Conservation (phyloP, 1,140 invertebrate genomes). For the Drosophila suzukii region DNA sequence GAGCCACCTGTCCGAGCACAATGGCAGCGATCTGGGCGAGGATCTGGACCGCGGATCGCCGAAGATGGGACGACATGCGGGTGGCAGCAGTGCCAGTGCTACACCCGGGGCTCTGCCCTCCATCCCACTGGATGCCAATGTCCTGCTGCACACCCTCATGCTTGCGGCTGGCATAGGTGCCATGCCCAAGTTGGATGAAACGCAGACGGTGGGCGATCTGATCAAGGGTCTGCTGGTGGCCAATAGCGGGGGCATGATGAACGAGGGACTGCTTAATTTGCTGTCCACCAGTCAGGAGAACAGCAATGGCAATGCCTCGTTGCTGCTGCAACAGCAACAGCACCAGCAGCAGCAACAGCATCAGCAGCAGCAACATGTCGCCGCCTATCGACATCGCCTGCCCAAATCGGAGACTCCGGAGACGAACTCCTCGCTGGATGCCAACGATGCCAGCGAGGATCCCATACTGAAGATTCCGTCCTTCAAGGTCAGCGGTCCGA, state of each 20-base stretch:
- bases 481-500: conserved; percentile 90
- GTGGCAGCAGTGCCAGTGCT: conserved; percentile 62
- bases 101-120: conserved; percentile 30
- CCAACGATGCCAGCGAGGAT: conserved; percentile 86
- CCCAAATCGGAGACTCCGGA: conserved; percentile 84
- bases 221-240: conserved; percentile 86
- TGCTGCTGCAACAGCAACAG: conserved; percentile 59
- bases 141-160: conserved; percentile 74
- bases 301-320: conserved; percentile 54
- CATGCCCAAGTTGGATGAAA: conserved; percentile 73
- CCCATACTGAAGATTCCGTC: conserved; percentile 96
- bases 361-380: conserved; percentile 58
- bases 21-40: conserved; percentile 72
- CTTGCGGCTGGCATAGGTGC: conserved; percentile 59
- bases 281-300: conserved; percentile 49
- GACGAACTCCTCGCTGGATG: conserved; percentile 78
- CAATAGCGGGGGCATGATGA: conserved; percentile 75
- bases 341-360: conserved; percentile 57
- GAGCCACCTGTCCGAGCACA: conserved; percentile 59
- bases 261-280: conserved; percentile 85
- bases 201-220: conserved; percentile 86
- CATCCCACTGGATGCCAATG: conserved; percentile 80
- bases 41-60: conserved; percentile 59
- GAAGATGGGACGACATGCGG: conserved; percentile 34
- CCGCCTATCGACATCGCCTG: conserved; percentile 71